Evolutionary conservation across 2,888 invertebrate genomes (phyloP), one percentile per base, ranked within the genome.

Genomic region (Notodonta ziczac): DNA sequence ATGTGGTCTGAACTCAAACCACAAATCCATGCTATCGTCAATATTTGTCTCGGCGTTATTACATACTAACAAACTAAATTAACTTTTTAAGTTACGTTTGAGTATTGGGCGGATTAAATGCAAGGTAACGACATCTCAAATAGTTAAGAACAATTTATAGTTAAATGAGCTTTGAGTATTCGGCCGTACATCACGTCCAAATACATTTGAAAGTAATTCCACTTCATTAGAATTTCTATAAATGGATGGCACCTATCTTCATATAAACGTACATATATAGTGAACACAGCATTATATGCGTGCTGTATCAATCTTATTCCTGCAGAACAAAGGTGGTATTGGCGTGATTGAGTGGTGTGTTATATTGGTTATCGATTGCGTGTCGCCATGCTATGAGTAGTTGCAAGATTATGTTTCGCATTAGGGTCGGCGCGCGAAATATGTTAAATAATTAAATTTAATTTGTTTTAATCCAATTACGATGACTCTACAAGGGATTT

Each of bases 321-420:
- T 9, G 2, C 16, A 56, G 13, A 54, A 56, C 59, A 65, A 48
- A 59, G 39, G 50, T 46, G 62, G 58, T 67, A 60, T 70, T 70
- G 12, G 16, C 42, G 56, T 70, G 59, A 67, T 69, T 59, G 64
- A 57, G 46, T 62, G 46, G 9, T 24, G 8, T 16, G 58, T 39
- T 55, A 60, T 56, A 16, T 54, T 69, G 70, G 67, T 69, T 13
- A 54, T 60, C 42, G 54, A 67, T 65, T 60, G 55, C 59, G 58
- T 70, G 67, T 56, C 56, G 70, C 51, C 61, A 67, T 60, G 56
- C 50, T 52, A 67, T 69, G 62, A 69, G 64, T 40, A 53, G 54
- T 70, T 65, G 70, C 65, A 61, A 52, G 70, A 62, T 69, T 67
- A 52, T 55, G 51, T 13, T 55, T 6, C 2, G 14, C 12, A 32